Conservation (phyloP, 2,888 invertebrate genomes). For the Diplazon laetatorius region DNA sequence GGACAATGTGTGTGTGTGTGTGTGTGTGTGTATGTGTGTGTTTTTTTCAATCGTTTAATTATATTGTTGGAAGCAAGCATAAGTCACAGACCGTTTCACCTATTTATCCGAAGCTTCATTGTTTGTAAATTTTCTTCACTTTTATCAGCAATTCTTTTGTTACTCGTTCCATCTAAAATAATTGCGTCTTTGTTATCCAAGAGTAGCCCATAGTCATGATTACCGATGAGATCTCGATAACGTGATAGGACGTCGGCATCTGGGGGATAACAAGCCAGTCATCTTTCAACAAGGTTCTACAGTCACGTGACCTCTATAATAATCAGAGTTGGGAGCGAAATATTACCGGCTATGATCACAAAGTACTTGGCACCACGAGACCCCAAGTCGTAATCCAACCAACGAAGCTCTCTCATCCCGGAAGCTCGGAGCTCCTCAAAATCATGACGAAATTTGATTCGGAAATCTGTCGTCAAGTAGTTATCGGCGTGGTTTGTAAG, state of each 20-base stretch:
- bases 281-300: slow-evolving; percentile 16
- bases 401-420: too few species aligned
- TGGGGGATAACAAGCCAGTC: not conserved
- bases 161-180: not conserved
- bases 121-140: slow-evolving; percentile 18
- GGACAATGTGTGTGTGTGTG: too few species aligned
- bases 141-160: slow-evolving; percentile 1
- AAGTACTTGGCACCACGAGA: slow-evolving; percentile 40
- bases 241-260: slow-evolving; percentile 12
- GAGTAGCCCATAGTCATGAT: slow-evolving; percentile 2
- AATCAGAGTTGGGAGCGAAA: slow-evolving; percentile 49
- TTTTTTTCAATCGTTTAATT: too few species aligned
- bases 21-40: too few species aligned
- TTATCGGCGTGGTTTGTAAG: slow-evolving; percentile 80
- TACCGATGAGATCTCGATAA: slow-evolving; percentile 12
- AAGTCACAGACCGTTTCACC: too few species aligned
- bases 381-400: too few species aligned
- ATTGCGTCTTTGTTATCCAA: slow-evolving; percentile 17
- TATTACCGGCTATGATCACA: slow-evolving; percentile 38
- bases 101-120: not conserved
- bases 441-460: slow-evolving; percentile 75
- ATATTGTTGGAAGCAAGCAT: too few species aligned
- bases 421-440: slow-evolving; percentile 26
- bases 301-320: slow-evolving; percentile 27
- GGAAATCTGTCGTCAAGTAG: slow-evolving; percentile 76